A percentile compares a stretch with the other conserved stretches of the same genome.
Conservation (phyloP, 2,113 vertebrate species). For the Sapajus apella region DNA sequence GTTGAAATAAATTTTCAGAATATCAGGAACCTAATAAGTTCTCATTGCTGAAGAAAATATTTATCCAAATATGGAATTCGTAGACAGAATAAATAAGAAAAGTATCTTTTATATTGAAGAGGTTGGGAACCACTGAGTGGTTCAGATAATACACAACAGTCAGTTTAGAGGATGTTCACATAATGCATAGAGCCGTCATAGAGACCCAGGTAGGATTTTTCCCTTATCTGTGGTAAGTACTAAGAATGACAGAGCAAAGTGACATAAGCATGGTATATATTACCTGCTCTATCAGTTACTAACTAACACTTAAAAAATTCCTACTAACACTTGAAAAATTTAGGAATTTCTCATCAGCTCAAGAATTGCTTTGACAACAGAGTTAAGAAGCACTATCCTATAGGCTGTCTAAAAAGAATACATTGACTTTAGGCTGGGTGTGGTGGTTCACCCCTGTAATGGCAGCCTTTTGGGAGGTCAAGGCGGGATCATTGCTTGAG, state of each 20-base stretch:
- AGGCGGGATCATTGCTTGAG: neutral
- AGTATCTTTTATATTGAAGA: neutral
- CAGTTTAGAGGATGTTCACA: neutral
- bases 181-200: neutral
- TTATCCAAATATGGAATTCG: neutral
- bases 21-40: conserved; percentile 49
- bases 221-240: neutral
- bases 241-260: neutral
- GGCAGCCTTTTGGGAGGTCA: neutral
- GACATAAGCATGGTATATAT: neutral
- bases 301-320: neutral
- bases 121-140: neutral
- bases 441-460: neutral
- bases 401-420: neutral
- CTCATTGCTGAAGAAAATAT: conserved; percentile 20
- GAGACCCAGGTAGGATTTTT: conserved; percentile 3
- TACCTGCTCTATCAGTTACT: conserved; percentile 1
- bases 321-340: neutral
- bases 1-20: conserved; percentile 4
- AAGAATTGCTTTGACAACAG: neutral
- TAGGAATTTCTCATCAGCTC: conserved; percentile 27
- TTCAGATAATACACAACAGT: neutral
- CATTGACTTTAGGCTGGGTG: neutral
- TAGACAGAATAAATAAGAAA: neutral
- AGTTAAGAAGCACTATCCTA: neutral